Base-by-base conservation (phyloP, 2,113 vertebrate species). In the Sebastes schlegelii region DNA sequence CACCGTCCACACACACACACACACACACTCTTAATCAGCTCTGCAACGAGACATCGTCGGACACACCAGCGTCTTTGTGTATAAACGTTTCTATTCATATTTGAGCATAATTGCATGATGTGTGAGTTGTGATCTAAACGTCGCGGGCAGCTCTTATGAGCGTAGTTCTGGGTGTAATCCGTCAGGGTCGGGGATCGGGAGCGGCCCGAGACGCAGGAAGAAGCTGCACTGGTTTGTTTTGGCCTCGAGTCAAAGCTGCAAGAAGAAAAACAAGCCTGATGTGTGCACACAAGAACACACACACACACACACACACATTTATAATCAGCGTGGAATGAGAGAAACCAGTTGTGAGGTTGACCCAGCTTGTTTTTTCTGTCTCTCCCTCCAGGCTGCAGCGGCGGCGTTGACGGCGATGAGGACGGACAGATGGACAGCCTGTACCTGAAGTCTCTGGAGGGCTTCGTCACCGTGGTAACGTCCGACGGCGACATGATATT, bases 401-500 rank as follows among this genome's bases (percentile, higher is more conserved):
- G 83, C 55, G 13, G 26, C 55, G 34, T 52, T 8, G 81, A 84
- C 40, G 0, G 60, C 10, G 46, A 85, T 0, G 89, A 77, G 16
- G 94, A 92, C 70, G 76, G 45, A 68, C 88, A 94, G 89, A 94
- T 95, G 95, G 95, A 96, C 93, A 94, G 89, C 34, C 83, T 95
- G 82, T 99, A 99, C 94, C 96, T 99, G 86, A 99, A 98, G 90
- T 97, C 98, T 89, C 95, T 99, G 93, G 98, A 99, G 92, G 98
- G 98, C 72, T 99, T 99, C 93, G 89, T 99, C 89, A 97, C 97
- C 0, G 97, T 99, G 92, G 96, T 99, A 88, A 99, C 98, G 48
- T 97, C 98, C 54, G 98, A 99, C 63, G 98, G 98, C n/a, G 98
- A 99, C 92, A 98, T 99, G 93, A 96, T 99, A 92, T 99, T 99